A percentile compares a stretch with the other conserved stretches of the same genome.
These are phyloP conservation scores for Caenorhabditis angaria DNA, from an alignment of 2,888 invertebrate species.

Conservation along the genomic window DNA sequence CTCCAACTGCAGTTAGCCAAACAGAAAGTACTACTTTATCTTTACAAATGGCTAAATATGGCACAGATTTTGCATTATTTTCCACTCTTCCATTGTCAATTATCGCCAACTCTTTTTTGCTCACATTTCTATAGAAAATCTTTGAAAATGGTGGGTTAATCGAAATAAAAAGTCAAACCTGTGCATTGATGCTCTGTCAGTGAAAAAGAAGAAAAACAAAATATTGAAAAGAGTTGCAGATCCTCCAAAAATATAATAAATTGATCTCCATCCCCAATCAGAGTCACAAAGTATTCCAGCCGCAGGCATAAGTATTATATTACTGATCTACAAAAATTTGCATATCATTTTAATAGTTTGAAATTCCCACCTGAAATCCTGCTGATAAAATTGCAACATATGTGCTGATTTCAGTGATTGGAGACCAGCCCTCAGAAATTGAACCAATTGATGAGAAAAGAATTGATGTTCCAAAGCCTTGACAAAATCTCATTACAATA, in stretches of 20 bases:
- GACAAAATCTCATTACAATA: slow-evolving; percentile 17
- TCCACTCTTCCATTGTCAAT: slow-evolving; percentile 18
- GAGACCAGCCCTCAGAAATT: slow-evolving; percentile 47
- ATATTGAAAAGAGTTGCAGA: slow-evolving; percentile 13
- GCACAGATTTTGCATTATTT: slow-evolving; percentile 17
- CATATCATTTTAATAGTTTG: no score
- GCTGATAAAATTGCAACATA: slow-evolving; percentile 49
- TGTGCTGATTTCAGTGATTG: slow-evolving; percentile 34
- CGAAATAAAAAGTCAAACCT: no score
- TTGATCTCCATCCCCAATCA: slow-evolving; percentile 36
- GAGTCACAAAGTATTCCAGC: slow-evolving; percentile 45
- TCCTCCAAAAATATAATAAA: slow-evolving; percentile 41
- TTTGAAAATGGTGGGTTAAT: background rate
- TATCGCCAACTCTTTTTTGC: slow-evolving; percentile 30
- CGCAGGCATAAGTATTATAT: slow-evolving; percentile 42
- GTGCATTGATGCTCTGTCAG: slow-evolving; percentile 32
- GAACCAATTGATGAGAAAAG: slow-evolving; percentile 45
- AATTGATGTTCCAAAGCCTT: slow-evolving; percentile 46
- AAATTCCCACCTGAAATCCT: slow-evolving; percentile 37
- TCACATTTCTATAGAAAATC: slow-evolving; percentile 35
- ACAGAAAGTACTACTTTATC: slow-evolving; percentile 26
- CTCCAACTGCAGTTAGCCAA: slow-evolving; percentile 36
- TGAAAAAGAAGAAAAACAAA: slow-evolving; percentile 29
- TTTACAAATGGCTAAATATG: slow-evolving; percentile 42
- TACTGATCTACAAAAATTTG: slow-evolving; percentile 32